These are phyloP conservation scores for Acromyrmex heyeri DNA, from an alignment of 1,140 invertebrate genomes.

Conservation along the genomic window DNA sequence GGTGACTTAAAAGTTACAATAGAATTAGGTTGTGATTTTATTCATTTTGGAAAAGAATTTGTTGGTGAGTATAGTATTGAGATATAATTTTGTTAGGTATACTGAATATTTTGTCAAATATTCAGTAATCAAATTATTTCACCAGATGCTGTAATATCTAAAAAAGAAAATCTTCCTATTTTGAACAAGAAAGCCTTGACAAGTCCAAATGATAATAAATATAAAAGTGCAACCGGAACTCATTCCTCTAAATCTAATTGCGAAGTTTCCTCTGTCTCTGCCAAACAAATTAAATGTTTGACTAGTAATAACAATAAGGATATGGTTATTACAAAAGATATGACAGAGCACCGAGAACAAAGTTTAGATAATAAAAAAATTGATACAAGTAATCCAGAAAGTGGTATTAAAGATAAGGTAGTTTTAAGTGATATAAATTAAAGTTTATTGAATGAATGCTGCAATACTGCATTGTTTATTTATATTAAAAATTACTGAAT, in stretches of 20 bases:
- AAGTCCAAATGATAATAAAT: slow-evolving; percentile 65
- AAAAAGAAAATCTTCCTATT: slow-evolving; percentile 82
- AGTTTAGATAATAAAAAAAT: slow-evolving; percentile 75
- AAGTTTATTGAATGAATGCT: background rate
- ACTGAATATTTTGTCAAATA: slow-evolving; percentile 1
- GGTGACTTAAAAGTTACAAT: slow-evolving; percentile 84
- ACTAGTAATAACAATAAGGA: slow-evolving; percentile 66
- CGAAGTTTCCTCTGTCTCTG: slow-evolving; percentile 67
- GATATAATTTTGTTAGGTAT: slow-evolving; percentile 40
- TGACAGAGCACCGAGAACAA: slow-evolving; percentile 49
- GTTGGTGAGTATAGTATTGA: slow-evolving; percentile 79
- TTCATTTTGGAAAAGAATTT: slow-evolving; percentile 87
- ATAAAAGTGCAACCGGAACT: slow-evolving; percentile 75
- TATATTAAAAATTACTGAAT: background rate
- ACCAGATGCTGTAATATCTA: slow-evolving; percentile 77
- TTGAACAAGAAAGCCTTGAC: slow-evolving; percentile 68
- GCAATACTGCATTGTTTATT: background rate
- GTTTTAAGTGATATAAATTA: slow-evolving; percentile 19
- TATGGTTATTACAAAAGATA: slow-evolving; percentile 62
- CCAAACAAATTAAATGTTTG: slow-evolving; percentile 64
- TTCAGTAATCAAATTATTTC: slow-evolving; percentile 40
- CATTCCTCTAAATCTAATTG: slow-evolving; percentile 75
- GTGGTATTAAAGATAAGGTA: slow-evolving; percentile 78
- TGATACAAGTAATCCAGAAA: slow-evolving; percentile 68
- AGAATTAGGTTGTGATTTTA: slow-evolving; percentile 85